These are phyloP conservation scores for Trochalopteron elliotii DNA, from an alignment of 2,113 vertebrate species.

Conservation along the genomic window DNA sequence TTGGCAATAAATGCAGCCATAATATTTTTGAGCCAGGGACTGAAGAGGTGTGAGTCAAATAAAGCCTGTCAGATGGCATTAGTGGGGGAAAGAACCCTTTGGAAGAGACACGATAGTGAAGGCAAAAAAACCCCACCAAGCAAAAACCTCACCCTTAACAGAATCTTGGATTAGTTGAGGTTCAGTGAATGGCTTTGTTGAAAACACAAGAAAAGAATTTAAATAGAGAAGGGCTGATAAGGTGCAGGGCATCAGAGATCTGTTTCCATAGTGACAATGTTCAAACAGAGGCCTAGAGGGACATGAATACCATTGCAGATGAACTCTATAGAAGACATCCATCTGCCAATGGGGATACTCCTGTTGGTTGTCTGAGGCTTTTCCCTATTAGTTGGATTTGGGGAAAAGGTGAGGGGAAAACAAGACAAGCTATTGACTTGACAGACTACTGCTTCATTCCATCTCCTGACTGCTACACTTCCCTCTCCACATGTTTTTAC, in stretches of 20 bases:
- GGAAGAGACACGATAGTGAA: neutral
- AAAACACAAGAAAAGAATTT: constrained; percentile 67
- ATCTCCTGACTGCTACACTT: neutral
- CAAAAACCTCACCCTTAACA: constrained; percentile 19
- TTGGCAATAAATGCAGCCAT: neutral
- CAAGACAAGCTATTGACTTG: neutral
- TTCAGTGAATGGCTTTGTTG: constrained; percentile 75
- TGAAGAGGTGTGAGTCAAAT: neutral
- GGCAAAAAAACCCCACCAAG: neutral
- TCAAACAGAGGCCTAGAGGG: constrained; percentile 61
- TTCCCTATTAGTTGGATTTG: neutral
- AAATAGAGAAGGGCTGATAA: constrained; percentile 70
- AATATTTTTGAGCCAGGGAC: neutral
- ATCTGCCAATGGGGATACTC: neutral
- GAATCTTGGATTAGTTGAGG: constrained; percentile 77
- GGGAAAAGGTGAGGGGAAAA: neutral
- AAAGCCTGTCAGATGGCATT: constrained; percentile 31
- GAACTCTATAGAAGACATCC: constrained; percentile 9
- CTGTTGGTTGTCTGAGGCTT: neutral
- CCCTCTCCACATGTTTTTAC: neutral
- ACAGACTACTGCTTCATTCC: neutral
- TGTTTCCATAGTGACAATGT: constrained; percentile 73
- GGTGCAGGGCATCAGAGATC: constrained; percentile 65
- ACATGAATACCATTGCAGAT: constrained; percentile 39
- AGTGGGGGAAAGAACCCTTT: constrained; percentile 16